These are phyloP conservation scores for Pseudochirops corinnae DNA, from an alignment of 2,797 vertebrate species.

Conservation along the genomic window DNA sequence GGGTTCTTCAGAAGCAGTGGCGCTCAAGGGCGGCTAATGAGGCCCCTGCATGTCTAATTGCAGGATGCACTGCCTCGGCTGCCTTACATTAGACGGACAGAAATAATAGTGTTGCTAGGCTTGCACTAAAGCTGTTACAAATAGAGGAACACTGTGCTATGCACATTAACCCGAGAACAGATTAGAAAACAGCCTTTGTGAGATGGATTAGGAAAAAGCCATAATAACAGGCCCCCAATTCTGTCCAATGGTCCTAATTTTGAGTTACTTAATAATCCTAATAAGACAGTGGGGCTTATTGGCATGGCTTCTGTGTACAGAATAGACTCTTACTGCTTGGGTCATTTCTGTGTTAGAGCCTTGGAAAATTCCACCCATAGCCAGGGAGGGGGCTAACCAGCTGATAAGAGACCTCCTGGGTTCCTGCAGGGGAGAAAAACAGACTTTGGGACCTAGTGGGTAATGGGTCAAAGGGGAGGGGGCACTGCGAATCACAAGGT, in stretches of 20 bases:
- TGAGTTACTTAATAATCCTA: slow-evolving; percentile 46
- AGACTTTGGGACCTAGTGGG: neutral
- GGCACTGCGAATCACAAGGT: too few species aligned
- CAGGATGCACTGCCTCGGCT: slow-evolving; percentile 14
- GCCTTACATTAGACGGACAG: slow-evolving; percentile 10
- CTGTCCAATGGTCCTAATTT: neutral
- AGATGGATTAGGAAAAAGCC: slow-evolving; percentile 14
- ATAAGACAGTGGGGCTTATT: slow-evolving; percentile 35
- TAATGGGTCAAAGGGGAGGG: neutral
- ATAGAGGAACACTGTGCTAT: slow-evolving; percentile 21
- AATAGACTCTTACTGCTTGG: neutral
- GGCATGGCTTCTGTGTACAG: slow-evolving; percentile 20
- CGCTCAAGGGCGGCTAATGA: slow-evolving; percentile 20
- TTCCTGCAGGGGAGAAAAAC: neutral
- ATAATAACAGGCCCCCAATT: slow-evolving; percentile 54
- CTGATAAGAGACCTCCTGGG: neutral
- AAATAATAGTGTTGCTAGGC: slow-evolving; percentile 27
- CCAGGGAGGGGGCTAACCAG: neutral
- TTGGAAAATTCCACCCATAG: neutral
- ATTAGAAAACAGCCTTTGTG: slow-evolving; percentile 53
- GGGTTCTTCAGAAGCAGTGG: slow-evolving; percentile 35
- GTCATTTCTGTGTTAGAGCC: neutral
- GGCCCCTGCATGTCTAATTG: slow-evolving; percentile 3
- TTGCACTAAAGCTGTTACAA: slow-evolving; percentile 19
- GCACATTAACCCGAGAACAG: slow-evolving; percentile 7